Evolutionary conservation across 2,797 vertebrate species (phyloP).

Genomic region (Pyrocephalus nanus): DNA sequence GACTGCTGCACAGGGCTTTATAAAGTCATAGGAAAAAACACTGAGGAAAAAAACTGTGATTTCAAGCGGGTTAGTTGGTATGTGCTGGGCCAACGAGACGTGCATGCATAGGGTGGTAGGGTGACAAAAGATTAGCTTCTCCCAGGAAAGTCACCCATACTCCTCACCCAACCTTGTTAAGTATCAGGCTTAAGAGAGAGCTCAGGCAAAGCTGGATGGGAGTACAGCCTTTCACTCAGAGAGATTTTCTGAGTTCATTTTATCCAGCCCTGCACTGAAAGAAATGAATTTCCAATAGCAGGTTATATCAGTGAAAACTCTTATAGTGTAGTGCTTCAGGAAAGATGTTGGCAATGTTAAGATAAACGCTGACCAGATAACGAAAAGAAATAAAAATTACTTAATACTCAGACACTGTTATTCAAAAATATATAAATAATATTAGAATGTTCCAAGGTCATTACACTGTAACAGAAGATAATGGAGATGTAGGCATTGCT

Average conservation of each 20-base stretch:
- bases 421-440: not conserved
- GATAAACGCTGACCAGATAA: not conserved
- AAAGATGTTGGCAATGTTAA: not conserved
- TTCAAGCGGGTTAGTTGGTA: not conserved
- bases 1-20: not conserved
- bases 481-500: not conserved
- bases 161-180: not conserved
- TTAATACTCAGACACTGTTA: not conserved
- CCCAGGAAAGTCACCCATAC: not conserved
- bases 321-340: not conserved
- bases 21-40: not conserved
- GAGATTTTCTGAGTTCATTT: not conserved
- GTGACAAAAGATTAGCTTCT: not conserved
- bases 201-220: not conserved
- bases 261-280: not conserved
- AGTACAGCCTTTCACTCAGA: not conserved
- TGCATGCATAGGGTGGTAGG: accelerated
- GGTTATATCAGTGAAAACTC: not conserved
- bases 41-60: not conserved
- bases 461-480: not conserved
- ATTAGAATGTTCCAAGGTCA: not conserved
- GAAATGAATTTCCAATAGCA: not conserved
- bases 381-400: not conserved
- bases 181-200: not conserved
- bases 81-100: not conserved